Evolutionary conservation across 2,888 invertebrate species (phyloP), one percentile per base, ranked within the genome.

Genomic region (Lamproptera curius): DNA sequence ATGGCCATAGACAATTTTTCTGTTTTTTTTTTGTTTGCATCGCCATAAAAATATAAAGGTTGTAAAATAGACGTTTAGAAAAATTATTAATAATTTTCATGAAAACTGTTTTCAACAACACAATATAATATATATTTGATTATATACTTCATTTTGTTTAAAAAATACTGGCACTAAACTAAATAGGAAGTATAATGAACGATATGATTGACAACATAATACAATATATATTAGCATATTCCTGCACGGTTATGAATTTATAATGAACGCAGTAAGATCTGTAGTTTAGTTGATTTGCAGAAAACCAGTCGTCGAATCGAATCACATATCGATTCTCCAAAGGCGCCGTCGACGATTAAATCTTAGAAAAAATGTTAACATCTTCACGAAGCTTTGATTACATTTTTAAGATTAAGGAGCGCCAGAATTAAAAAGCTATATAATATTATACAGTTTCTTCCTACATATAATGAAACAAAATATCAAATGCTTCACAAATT

Each of bases 1-100:
- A 6, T 28, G 9, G 10, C 31, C 31, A 11, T 11, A 31, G 31
- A 31, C 31, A 11, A 31, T 11, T 11, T 2, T 28, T 28, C 1
- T 31, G 26, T 34, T 16, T 8, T 26, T 26, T 15, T 38, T 39
- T 38, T 14, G 14, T 16, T 26, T 4, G 23, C 34, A 40, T 34
- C 17, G 11, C 20, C 39, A 45, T 23, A 34, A 45, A 16, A 38
- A 6, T 23, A 11, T 16, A 42, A 38, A 20, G n/a, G 4, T n/a
- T 33, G 33, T 26, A 34, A 39, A 39, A 39, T 35, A 43, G 16
- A 39, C 17, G 26, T 39, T 39, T 42, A 17, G 17, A 36, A 20
- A 43, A 42, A 16, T n/a, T 37, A 31, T 40, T 17, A 43, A 50
- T 44, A 31, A 40, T 20, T 41, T 37, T 41, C 34, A 37, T 16